Percentiles rank a stretch among this genome's conserved stretches.
These are phyloP conservation scores for Allophyes oxyacanthae DNA, from an alignment of 2,888 invertebrate genomes.

Conservation along the genomic window DNA sequence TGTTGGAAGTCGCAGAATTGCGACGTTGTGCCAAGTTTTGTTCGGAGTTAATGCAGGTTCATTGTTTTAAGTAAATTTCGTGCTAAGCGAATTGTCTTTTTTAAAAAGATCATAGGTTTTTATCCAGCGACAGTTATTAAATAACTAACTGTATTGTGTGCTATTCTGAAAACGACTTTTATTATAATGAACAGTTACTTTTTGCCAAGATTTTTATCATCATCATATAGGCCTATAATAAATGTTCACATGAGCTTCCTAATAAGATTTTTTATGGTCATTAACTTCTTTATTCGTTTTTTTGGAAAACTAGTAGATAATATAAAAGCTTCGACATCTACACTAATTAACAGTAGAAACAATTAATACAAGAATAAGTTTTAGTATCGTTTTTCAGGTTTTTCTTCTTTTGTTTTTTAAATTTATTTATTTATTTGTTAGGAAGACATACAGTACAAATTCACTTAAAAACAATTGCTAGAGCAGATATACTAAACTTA, in stretches of 20 bases:
- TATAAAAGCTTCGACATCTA: too few species aligned
- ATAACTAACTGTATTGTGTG: not conserved
- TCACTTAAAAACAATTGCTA: too few species aligned
- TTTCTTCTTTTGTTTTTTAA: too few species aligned
- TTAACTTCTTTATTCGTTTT: not conserved
- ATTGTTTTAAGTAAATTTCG: constrained; percentile 12
- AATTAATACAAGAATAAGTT: too few species aligned
- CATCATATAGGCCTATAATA: not conserved
- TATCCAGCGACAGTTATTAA: not conserved
- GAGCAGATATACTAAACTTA: too few species aligned
- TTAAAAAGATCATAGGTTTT: not conserved
- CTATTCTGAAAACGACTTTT: constrained; percentile 6
- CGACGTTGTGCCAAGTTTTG: constrained; percentile 18
- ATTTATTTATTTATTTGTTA: too few species aligned
- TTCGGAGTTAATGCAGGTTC: constrained; percentile 10
- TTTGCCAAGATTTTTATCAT: constrained; percentile 17
- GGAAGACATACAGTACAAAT: too few species aligned
- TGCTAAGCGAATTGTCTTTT: constrained; percentile 11
- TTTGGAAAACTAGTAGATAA: too few species aligned
- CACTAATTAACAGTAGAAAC: too few species aligned
- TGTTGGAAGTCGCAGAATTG: constrained; percentile 29
- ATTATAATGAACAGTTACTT: constrained; percentile 6
- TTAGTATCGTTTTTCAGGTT: too few species aligned
- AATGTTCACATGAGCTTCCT: not conserved
- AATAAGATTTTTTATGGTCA: constrained; percentile 5